Conservation (phyloP, 2,888 invertebrate species). For the Mythimna pallens region DNA sequence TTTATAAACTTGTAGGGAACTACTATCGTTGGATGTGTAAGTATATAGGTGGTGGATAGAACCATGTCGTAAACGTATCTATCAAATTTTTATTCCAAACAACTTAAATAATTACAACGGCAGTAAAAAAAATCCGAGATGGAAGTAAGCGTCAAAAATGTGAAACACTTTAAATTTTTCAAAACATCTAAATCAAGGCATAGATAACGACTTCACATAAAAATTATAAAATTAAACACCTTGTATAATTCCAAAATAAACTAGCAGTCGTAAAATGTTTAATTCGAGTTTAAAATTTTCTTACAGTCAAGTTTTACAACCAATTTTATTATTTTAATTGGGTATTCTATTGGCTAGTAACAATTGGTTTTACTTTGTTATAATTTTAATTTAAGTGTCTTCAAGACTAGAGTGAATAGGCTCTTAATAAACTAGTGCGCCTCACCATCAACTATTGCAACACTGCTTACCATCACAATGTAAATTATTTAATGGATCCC, state of each 20-base stretch:
- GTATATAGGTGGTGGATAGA: too few relatives aligned
- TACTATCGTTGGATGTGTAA: too few relatives aligned
- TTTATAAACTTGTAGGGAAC: too few relatives aligned
- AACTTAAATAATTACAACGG: not conserved
- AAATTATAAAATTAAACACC: slow-evolving; percentile 30
- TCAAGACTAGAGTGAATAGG: too few relatives aligned
- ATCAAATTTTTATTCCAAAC: not conserved
- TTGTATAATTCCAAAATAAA: slow-evolving; percentile 37
- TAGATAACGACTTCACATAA: slow-evolving; percentile 27
- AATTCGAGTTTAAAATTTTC: slow-evolving; percentile 40
- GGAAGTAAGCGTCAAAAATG: not conserved
- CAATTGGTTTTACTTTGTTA: slow-evolving; percentile 17
- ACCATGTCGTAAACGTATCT: too few relatives aligned
- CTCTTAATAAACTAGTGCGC: too few relatives aligned
- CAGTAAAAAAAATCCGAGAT: not conserved
- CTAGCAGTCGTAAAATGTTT: slow-evolving; percentile 44
- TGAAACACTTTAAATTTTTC: slow-evolving; percentile 5
- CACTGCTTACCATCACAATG: not conserved
- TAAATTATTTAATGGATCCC: slow-evolving; percentile 29
- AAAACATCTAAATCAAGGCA: slow-evolving; percentile 4
- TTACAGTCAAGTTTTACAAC: slow-evolving; percentile 29
- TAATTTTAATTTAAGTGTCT: too few relatives aligned
- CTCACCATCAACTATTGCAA: too few relatives aligned
- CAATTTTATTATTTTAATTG: slow-evolving; percentile 45
- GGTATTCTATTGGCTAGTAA: slow-evolving; percentile 35